Evolutionary conservation across 2,888 invertebrate genomes (phyloP).

Genomic region (Calliopum simillimum): DNA sequence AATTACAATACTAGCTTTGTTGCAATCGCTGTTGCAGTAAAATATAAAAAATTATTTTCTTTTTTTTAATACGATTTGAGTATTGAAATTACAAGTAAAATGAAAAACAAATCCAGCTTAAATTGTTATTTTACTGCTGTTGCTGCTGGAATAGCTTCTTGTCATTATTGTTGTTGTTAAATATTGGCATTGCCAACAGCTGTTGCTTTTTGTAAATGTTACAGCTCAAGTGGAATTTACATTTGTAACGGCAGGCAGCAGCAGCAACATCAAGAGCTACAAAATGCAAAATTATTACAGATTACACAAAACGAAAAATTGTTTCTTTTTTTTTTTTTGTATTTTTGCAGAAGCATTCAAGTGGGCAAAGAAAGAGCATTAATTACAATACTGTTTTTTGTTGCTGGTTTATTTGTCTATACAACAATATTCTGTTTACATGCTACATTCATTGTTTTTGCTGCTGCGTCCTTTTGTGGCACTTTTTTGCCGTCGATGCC

Average conservation of each 20-base stretch:
- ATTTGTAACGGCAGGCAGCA: background rate
- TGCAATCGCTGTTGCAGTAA: background rate
- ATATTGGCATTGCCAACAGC: conserved; percentile 6
- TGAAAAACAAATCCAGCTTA: background rate
- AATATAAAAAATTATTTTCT: background rate
- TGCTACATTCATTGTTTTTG: too few relatives aligned
- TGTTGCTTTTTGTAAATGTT: too few relatives aligned
- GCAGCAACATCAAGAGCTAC: background rate
- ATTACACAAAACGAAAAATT: background rate
- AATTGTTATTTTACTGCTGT: background rate
- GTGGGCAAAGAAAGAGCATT: too few relatives aligned
- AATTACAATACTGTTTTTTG: background rate
- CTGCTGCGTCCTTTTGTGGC: too few relatives aligned
- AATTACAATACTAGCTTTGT: background rate
- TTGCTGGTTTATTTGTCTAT: background rate
- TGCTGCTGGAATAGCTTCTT: background rate
- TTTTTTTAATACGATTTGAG: too few relatives aligned
- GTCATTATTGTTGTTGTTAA: background rate
- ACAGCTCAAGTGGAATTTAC: background rate
- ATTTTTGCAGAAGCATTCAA: background rate
- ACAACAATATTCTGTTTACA: background rate
- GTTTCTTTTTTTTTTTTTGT: background rate
- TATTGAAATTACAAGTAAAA: too few relatives aligned
- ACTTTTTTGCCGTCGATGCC: background rate
- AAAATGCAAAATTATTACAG: background rate